Base-by-base conservation (phyloP, 2,888 invertebrate genomes). In the Drosophila flavopinicola region DNA sequence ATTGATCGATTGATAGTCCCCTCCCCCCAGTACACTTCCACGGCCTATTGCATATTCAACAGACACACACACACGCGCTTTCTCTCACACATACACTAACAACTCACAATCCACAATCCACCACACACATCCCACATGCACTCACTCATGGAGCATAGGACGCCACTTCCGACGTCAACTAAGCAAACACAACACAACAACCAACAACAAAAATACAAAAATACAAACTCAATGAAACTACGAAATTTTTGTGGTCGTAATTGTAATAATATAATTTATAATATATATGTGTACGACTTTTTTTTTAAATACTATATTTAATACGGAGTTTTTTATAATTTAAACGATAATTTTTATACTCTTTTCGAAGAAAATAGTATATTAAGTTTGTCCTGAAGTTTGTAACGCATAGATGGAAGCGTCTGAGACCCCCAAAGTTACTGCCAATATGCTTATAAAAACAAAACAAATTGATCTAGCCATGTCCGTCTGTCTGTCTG, bases 221-320 rank as follows among this genome's bases (percentile, higher is more conserved):
- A 56, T n/a, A n/a, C n/a, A 57, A 65, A 84, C 84, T 86, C 77
- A 79, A 78, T 76, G 41, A 72, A 74, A 66, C 60, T 61, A 54
- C 67, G 63, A 84, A 80, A 73, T 65, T 83, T 75, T 79, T 83
- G 79, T 83, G 80, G 86, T 80, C 80, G 80, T 74, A 85, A 85
- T 70, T 83, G 76, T 86, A 85, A 82, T 85, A 75, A 85, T 83
- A 83, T 80, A 85, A 85, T 80, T 80, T 85, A 85, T 85, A 80
- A 78, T 85, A 83, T 80, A 80, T 80, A 70, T 80, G 80, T 85
- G 84, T 61, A 68, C 70, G 67, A 35, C 58, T 78, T 82, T 85
- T 78, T 79, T 82, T 85, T 64, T 51, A 53, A 56, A 60, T 75
- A 78, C 76, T 78, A 83, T 71, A 77, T 75, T 66, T 78, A 72